Conservation (phyloP, 2,888 invertebrate species). For the Dione vanillae region DNA sequence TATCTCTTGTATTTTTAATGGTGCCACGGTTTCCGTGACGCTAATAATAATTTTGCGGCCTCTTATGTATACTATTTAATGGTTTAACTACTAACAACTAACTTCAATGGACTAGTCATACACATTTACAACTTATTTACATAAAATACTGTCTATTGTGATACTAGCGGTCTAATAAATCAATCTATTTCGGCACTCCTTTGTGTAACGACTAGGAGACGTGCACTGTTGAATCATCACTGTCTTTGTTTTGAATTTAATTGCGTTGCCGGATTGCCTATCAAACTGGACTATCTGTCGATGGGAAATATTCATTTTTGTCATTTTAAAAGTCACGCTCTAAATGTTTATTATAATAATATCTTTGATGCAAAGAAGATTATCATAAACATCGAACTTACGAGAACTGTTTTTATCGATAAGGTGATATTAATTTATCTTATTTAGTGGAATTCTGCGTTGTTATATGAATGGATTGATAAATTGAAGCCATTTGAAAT, state of each 20-base stretch:
- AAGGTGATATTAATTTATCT: conserved; percentile 6
- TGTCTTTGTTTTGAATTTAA: conserved; percentile 35
- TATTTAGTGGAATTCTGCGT: neutral
- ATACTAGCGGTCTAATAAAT: conserved; percentile 23
- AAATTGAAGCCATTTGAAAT: neutral
- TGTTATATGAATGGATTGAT: neutral
- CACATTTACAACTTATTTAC: neutral
- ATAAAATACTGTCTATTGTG: conserved; percentile 22
- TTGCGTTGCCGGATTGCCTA: neutral
- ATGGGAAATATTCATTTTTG: conserved; percentile 4
- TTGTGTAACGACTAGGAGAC: conserved; percentile 36
- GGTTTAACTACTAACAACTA: neutral
- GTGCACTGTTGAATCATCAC: conserved; percentile 40
- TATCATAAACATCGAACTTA: conserved; percentile 4
- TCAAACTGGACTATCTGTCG: conserved; percentile 1
- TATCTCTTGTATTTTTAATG: conserved; percentile 33
- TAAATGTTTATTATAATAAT: conserved; percentile 12
- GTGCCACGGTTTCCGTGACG: conserved; percentile 21
- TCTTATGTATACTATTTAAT: conserved; percentile 1
- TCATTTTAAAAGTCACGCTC: conserved; percentile 23
- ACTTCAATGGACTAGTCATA: neutral
- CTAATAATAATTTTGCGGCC: conserved; percentile 25
- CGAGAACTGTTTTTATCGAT: conserved; percentile 12
- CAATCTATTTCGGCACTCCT: conserved; percentile 39
- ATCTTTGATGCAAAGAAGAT: conserved; percentile 8